Conservation (phyloP, 1,140 invertebrate species). For the Yoshiicerus persimilis region DNA sequence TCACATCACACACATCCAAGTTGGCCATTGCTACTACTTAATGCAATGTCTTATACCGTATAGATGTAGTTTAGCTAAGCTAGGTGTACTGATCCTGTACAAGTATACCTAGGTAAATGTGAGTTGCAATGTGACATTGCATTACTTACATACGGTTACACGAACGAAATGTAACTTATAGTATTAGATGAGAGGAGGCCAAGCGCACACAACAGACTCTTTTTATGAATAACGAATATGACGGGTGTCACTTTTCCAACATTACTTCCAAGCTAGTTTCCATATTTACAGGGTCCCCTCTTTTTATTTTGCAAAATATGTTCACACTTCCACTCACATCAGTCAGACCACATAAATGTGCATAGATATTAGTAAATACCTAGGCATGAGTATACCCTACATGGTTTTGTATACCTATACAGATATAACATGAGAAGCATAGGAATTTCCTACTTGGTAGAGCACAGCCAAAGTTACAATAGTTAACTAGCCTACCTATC, state of each 20-base stretch:
- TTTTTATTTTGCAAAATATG: background rate
- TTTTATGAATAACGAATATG: slow-evolving; percentile 21
- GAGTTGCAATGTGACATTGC: background rate
- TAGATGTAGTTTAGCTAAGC: too few species aligned
- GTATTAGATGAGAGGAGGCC: background rate
- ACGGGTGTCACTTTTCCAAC: slow-evolving; percentile 15
- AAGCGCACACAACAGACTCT: slow-evolving; percentile 6
- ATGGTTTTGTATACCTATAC: background rate
- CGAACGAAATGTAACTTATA: background rate
- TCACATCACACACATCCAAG: background rate
- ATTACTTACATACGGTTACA: background rate
- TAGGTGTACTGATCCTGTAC: too few species aligned
- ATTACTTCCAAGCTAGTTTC: background rate
- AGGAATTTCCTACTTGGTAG: background rate
- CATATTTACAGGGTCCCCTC: background rate
- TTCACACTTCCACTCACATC: background rate
- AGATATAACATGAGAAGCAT: background rate
- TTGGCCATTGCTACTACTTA: too few species aligned
- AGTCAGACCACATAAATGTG: background rate
- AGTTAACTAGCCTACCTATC: background rate
- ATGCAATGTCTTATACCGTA: too few species aligned
- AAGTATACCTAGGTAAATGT: too few species aligned
- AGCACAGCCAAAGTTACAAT: background rate
- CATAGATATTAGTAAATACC: background rate
- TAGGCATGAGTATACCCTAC: background rate